Base-by-base conservation (phyloP, 2,888 invertebrate genomes). In the Lithophane semibrunnea region DNA sequence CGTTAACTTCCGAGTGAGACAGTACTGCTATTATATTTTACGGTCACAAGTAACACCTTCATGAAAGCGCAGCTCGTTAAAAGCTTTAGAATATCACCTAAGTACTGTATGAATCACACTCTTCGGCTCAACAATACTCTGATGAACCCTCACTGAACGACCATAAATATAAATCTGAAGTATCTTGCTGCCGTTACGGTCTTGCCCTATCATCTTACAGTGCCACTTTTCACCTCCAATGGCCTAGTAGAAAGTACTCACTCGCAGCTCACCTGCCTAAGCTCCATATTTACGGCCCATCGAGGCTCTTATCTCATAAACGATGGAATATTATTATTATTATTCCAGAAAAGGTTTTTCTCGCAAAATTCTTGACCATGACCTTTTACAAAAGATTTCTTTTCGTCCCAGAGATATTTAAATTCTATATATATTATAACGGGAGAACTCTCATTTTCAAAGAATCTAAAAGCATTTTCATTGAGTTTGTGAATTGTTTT, bases 91-190 rank as follows among this genome's bases (percentile, higher is more conserved):
- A 83, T 69, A 78, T 70, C 18, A 49, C 63, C 18, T 21, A 70
- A 80, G 74, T 68, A 71, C 60, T 61, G 44, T 67, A 54, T 75
- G 72, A 87, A 75, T 75, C 52, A 75, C 72, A 63, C 24, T 82
- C 56, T 66, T 76, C 21, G 60, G 70, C 72, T 71, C 73, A 70
- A 85, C 77, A 74, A 80, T 75, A 44, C 64, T 71, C 73, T 80
- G 74, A 70, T 83, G 85, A 90, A 86, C 86, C 85, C 44, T 79
- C 75, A 79, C 84, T 61, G 69, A 80, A 84, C 72, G 83, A 42
- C 73, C 68, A 82, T 90, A 88, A 89, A 87, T 89, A 89, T 90
- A 89, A 88, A 90, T 88, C 84, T 86, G 69, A 78, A 86, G 84
- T 80, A 86, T 81, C 82, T 83, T 63, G 64, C 79, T 73, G 75